Conservation (phyloP, 2,113 vertebrate species). For the Trachemys scripta region DNA sequence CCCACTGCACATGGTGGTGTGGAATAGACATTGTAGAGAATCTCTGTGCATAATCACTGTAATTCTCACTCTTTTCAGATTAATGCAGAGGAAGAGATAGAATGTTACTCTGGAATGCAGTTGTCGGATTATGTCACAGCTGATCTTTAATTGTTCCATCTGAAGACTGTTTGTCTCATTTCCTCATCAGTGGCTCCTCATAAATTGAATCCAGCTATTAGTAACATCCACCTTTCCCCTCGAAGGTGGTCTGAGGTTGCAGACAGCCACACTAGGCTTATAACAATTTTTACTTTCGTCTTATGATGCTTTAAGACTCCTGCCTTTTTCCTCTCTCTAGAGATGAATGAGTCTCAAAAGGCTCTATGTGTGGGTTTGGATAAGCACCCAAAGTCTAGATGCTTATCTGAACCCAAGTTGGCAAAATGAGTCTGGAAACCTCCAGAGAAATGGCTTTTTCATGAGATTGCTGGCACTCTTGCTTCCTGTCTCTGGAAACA, state of each 20-base stretch:
- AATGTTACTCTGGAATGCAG: not conserved
- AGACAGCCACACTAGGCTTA: not conserved
- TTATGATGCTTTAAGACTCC: not conserved
- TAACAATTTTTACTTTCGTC: not conserved
- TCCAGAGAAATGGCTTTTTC: not conserved
- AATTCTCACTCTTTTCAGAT: not conserved
- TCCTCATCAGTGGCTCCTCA: not conserved
- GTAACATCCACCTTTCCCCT: not conserved
- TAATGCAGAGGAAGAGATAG: not conserved
- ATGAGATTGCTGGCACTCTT: not conserved
- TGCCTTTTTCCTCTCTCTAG: not conserved
- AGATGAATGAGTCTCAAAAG: not conserved
- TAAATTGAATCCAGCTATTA: not conserved
- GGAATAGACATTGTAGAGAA: not conserved
- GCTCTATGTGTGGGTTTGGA: accelerated
- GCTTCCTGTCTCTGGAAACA: not conserved
- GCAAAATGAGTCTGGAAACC: not conserved
- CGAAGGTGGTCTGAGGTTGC: not conserved
- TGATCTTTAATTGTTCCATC: not conserved
- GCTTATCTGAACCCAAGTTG: not conserved
- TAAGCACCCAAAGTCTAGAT: not conserved
- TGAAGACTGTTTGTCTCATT: not conserved
- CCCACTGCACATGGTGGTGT: not conserved
- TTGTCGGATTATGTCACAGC: not conserved
- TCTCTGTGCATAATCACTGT: not conserved